These are phyloP conservation scores for Melieria picta DNA, from an alignment of 2,888 invertebrate species.

Conservation along the genomic window DNA sequence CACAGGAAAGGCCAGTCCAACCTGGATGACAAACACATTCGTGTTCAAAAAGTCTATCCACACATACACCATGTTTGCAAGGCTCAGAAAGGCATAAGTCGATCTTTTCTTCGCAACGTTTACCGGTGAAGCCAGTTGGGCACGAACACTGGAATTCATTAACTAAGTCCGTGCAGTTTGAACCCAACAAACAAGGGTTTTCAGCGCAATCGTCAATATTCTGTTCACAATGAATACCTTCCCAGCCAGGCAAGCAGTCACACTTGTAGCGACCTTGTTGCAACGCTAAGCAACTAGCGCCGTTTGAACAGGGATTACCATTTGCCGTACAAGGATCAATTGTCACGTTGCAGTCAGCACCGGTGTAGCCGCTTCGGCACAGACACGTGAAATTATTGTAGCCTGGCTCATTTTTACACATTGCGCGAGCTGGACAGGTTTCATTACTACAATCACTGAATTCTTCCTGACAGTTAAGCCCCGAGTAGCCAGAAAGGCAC, in stretches of 20 bases:
- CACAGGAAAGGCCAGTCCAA: slow-evolving; percentile 88
- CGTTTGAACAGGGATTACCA: slow-evolving; percentile 91
- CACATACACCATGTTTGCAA: slow-evolving; percentile 93
- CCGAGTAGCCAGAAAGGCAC: slow-evolving; percentile 86
- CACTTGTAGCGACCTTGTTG: slow-evolving; percentile 94
- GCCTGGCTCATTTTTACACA: slow-evolving; percentile 96
- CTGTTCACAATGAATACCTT: slow-evolving; percentile 93
- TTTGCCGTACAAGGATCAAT: slow-evolving; percentile 90
- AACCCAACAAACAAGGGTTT: slow-evolving; percentile 87
- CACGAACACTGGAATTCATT: slow-evolving; percentile 95
- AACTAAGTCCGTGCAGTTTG: slow-evolving; percentile 93
- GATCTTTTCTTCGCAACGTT: slow-evolving; percentile 94
- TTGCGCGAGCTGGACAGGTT: slow-evolving; percentile 94
- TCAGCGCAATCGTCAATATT: slow-evolving; percentile 95
- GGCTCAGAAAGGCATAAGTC: slow-evolving; percentile 90
- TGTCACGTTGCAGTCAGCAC: slow-evolving; percentile 89
- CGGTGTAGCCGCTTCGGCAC: slow-evolving; percentile 94
- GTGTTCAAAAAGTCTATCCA: slow-evolving; percentile 86
- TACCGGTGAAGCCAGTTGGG: slow-evolving; percentile 94
- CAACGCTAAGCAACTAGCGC: slow-evolving; percentile 87
- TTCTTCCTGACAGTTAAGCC: slow-evolving; percentile 96
- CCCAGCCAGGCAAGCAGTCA: slow-evolving; percentile 96
- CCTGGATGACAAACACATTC: slow-evolving; percentile 93
- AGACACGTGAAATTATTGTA: slow-evolving; percentile 90
- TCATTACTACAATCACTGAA: slow-evolving; percentile 87